These are phyloP conservation scores for Apantesis nais DNA, from an alignment of 2,888 invertebrate genomes.

Conservation along the genomic window DNA sequence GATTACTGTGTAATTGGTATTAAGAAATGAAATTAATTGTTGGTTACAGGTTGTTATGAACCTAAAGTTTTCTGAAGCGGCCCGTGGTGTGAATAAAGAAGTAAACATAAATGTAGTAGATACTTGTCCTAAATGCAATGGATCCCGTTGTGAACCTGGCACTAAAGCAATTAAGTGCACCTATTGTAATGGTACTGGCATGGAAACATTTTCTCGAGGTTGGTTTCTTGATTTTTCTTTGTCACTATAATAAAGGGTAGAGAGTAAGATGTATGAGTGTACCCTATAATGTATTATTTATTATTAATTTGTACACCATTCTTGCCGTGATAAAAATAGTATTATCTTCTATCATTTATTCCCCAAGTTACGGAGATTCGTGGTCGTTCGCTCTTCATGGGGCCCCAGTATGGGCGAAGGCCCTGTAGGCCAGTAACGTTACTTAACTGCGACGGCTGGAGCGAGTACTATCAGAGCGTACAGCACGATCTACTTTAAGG, in stretches of 20 bases:
- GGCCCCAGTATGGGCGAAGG: no score
- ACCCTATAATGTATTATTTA: no score
- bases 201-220: conserved; percentile 94
- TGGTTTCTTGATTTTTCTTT: conserved; percentile 16
- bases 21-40: background rate
- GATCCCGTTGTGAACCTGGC: conserved; percentile 95
- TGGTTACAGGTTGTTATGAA: conserved; percentile 90
- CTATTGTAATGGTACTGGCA: conserved; percentile 98
- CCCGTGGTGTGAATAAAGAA: conserved; percentile 97
- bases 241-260: background rate
- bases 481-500: no score
- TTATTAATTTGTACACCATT: no score
- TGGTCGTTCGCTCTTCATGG: no score
- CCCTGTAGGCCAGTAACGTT: no score
- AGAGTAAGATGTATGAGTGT: no score
- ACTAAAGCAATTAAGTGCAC: conserved; percentile 95
- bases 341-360: no score
- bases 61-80: conserved; percentile 96
- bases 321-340: no score
- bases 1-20: background rate
- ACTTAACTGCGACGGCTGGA: no score
- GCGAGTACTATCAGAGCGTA: no score
- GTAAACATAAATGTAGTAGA: conserved; percentile 96
- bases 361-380: no score
- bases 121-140: conserved; percentile 95